phyloP scores from a whole-genome alignment of 2,888 invertebrate species.

The Platynereis dumerilii region DNA sequence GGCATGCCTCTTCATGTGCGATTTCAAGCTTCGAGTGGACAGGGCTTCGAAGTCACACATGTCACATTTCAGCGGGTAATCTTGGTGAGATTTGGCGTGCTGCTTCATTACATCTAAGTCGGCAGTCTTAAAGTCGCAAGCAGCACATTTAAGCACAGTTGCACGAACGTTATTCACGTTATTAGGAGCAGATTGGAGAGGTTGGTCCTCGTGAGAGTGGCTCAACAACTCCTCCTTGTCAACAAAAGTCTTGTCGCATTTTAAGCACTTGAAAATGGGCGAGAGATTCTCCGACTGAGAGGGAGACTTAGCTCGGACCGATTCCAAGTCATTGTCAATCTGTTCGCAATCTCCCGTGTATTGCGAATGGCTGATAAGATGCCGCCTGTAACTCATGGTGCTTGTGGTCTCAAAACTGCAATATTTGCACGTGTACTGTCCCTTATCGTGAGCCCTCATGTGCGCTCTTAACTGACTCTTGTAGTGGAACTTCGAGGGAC shows the following conservation, averaged over 20 bases:
- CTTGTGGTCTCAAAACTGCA: conserved; percentile 18
- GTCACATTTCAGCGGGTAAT: conserved; percentile 47
- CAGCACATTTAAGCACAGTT: conserved; percentile 5
- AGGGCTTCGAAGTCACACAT: conserved; percentile 59
- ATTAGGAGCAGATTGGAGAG: background rate
- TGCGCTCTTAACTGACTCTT: conserved; percentile 61
- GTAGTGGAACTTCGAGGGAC: conserved; percentile 55
- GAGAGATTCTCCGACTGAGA: background rate
- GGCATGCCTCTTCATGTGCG: conserved; percentile 61
- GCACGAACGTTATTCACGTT: background rate
- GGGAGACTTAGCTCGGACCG: background rate
- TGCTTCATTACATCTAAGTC: background rate
- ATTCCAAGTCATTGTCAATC: conserved; percentile 31
- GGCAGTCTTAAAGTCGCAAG: conserved; percentile 6
- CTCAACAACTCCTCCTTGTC: background rate
- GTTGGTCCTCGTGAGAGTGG: background rate
- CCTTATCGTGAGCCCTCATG: conserved; percentile 50
- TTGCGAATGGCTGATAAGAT: conserved; percentile 1
- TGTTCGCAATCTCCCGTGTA: conserved; percentile 1
- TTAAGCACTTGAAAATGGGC: background rate
- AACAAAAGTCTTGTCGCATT: background rate
- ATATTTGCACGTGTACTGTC: conserved; percentile 13
- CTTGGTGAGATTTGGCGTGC: conserved; percentile 12
- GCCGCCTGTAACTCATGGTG: background rate
- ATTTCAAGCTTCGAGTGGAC: conserved; percentile 57